Percentiles rank a stretch among this genome's conserved stretches.
Conservation (phyloP, 2,888 invertebrate species). For the Drosophila subsilvestris region DNA sequence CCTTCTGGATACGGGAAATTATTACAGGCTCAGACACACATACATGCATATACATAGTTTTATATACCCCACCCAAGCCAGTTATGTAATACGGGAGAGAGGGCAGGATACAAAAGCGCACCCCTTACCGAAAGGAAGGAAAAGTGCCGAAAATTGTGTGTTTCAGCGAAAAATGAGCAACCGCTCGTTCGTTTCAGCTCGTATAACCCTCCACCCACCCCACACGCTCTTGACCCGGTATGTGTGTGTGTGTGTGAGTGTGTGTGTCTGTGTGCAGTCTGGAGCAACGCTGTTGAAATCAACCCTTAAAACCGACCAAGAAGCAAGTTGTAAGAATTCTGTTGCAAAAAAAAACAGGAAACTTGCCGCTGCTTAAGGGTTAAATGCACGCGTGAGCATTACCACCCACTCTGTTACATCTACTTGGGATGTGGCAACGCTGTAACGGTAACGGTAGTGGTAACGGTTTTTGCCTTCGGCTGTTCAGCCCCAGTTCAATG, state of each 20-base stretch:
- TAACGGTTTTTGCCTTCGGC: constrained; percentile 11
- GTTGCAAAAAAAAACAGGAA: constrained; percentile 57
- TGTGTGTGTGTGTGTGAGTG: background rate
- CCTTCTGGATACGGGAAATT: constrained; percentile 45
- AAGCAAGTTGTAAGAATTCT: constrained; percentile 65
- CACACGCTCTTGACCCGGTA: background rate
- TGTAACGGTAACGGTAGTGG: constrained; percentile 12
- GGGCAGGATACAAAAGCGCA: constrained; percentile 14
- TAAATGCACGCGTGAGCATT: constrained; percentile 55
- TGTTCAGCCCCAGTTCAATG: constrained; percentile 32
- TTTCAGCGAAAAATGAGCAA: constrained; percentile 69
- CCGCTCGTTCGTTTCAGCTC: constrained; percentile 13
- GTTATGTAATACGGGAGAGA: constrained; percentile 70
- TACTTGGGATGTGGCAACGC: constrained; percentile 56
- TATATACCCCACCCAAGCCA: constrained; percentile 63
- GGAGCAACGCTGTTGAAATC: constrained; percentile 39
- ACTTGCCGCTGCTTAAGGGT: constrained; percentile 59
- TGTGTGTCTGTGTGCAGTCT: constrained; percentile 25
- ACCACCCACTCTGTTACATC: constrained; percentile 53
- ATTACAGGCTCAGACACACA: constrained; percentile 56
- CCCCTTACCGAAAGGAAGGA: constrained; percentile 12
- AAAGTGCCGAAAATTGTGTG: constrained; percentile 33
- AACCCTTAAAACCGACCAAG: constrained; percentile 56
- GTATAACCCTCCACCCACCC: background rate
- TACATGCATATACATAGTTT: background rate